A percentile compares a stretch with the other conserved stretches of the same genome.
These are phyloP conservation scores for Drosophila mulleri DNA, from an alignment of 2,888 invertebrate genomes.

Conservation along the genomic window DNA sequence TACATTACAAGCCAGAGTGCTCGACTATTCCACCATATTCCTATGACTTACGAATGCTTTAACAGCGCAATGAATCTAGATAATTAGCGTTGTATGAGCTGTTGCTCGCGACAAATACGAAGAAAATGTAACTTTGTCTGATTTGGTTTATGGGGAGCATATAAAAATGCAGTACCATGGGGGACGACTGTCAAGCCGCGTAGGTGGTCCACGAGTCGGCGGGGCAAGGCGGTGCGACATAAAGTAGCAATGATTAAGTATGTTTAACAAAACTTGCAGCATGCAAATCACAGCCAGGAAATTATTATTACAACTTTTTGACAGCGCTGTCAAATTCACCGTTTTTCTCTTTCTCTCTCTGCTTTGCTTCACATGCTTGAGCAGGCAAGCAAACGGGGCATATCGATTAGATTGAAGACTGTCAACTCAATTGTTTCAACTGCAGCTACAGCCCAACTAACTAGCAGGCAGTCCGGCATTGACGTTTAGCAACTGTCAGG, in stretches of 20 bases:
- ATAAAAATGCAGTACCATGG: conserved; percentile 2
- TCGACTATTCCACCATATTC: too few relatives aligned
- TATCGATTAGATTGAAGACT: neutral
- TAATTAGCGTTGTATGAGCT: neutral
- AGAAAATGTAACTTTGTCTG: neutral
- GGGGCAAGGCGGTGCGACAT: conserved; percentile 5
- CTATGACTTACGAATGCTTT: too few relatives aligned
- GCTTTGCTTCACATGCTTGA: neutral
- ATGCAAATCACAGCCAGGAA: conserved; percentile 78
- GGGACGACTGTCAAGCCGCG: conserved; percentile 29
- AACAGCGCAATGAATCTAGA: neutral
- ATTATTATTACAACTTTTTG: conserved; percentile 73
- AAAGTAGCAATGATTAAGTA: conserved; percentile 43
- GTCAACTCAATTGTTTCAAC: too few relatives aligned
- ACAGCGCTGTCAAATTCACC: conserved; percentile 45
- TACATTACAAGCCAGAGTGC: too few relatives aligned
- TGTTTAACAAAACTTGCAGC: conserved; percentile 48
- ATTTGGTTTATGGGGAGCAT: conserved; percentile 2
- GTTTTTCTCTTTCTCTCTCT: conserved; percentile 7
- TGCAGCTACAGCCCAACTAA: too few relatives aligned
- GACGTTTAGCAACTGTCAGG: too few relatives aligned
- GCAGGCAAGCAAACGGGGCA: neutral
- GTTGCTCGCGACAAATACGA: too few relatives aligned
- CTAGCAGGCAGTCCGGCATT: too few relatives aligned
- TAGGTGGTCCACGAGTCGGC: conserved; percentile 29